Evolutionary conservation across 2,797 vertebrate genomes (phyloP).

Genomic region (Enteromius mattozi): DNA sequence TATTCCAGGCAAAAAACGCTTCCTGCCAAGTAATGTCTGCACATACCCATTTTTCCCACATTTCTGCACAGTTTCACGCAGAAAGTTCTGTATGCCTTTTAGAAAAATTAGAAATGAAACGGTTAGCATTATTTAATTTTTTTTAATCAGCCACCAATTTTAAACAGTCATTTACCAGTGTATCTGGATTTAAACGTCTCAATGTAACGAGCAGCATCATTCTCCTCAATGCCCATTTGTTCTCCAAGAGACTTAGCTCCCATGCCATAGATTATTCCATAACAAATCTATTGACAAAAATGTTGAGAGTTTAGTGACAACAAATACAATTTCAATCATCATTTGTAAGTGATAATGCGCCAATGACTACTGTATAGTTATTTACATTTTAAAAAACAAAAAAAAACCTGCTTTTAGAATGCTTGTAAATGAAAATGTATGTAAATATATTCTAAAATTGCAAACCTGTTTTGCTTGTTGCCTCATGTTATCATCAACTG

Average conservation of each 20-base stretch:
- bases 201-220: constrained; percentile 90
- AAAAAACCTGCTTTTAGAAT: not conserved
- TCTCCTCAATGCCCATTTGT: constrained; percentile 93
- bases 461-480: constrained; percentile 95
- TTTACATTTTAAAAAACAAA: not conserved
- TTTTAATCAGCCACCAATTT: not conserved
- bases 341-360: not conserved
- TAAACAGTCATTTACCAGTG: constrained; percentile 77
- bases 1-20: constrained; percentile 92
- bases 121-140: not conserved
- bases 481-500: constrained; percentile 85
- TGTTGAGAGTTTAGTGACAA: constrained; percentile 6
- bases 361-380: not conserved
- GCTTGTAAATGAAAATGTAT: not conserved
- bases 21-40: constrained; percentile 91
- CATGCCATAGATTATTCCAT: constrained; percentile 98
- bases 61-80: constrained; percentile 87
- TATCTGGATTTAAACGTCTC: constrained; percentile 96
- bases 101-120: constrained; percentile 21
- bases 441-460: not conserved
- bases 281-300: constrained; percentile 86
- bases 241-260: constrained; percentile 94
- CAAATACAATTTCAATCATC: not conserved
- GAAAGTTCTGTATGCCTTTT: constrained; percentile 89
- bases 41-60: constrained; percentile 91